Evolutionary conservation across 2,888 invertebrate genomes (phyloP).

Genomic region (Eupithecia subfuscata): DNA sequence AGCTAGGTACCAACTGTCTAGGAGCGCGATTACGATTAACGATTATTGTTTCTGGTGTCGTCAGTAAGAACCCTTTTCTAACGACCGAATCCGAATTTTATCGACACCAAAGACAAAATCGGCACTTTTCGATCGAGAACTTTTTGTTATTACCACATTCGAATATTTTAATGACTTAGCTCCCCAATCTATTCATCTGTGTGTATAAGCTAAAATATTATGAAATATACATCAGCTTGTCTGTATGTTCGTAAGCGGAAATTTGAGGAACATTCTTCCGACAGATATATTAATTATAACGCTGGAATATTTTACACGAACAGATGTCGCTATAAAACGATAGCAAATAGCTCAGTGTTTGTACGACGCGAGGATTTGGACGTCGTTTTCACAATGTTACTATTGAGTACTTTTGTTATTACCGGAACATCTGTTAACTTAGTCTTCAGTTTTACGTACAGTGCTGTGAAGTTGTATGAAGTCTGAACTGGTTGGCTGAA

Average conservation of each 20-base stretch:
- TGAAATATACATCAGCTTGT: conserved; percentile 35
- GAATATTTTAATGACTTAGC: background rate
- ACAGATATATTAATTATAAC: conserved; percentile 63
- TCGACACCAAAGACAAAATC: background rate
- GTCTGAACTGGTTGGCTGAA: background rate
- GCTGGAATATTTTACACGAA: conserved; percentile 41
- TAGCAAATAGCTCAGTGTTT: background rate
- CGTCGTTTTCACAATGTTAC: background rate
- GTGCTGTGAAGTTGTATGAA: background rate
- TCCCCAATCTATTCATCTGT: background rate
- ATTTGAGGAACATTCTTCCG: conserved; percentile 59
- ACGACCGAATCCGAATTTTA: background rate
- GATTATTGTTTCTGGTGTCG: background rate
- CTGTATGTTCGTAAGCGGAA: conserved; percentile 51
- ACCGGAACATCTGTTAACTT: background rate
- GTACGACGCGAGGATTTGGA: background rate
- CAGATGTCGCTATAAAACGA: conserved; percentile 23
- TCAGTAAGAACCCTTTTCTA: background rate
- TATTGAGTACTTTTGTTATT: background rate
- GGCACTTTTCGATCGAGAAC: background rate
- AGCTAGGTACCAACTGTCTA: background rate
- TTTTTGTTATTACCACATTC: too few species aligned
- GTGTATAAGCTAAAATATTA: conserved; percentile 24
- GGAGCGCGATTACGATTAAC: background rate
- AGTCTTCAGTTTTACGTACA: background rate